Conservation (phyloP, 2,113 vertebrate species). For the Ophthalmotilapia sp. region DNA sequence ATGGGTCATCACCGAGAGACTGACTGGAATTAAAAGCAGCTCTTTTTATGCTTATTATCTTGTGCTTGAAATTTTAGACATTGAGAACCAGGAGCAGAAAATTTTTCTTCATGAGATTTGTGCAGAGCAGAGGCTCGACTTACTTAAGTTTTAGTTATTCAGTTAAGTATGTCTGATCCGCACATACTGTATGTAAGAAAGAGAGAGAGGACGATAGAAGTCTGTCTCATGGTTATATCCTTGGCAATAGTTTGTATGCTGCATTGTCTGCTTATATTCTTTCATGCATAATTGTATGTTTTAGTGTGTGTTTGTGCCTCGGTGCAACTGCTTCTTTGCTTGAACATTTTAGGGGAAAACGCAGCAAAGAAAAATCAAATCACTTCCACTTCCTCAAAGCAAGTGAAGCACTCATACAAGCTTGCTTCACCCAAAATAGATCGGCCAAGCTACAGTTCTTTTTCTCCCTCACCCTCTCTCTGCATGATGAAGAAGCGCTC, state of each 20-base stretch:
- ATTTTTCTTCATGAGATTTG: neutral
- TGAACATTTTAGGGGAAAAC: slow-evolving; percentile 10
- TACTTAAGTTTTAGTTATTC: neutral
- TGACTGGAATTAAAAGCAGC: neutral
- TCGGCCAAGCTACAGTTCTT: slow-evolving; percentile 11
- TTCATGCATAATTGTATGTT: neutral
- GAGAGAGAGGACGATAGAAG: neutral
- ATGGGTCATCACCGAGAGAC: rapidly evolving
- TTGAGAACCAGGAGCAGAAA: neutral
- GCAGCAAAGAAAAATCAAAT: slow-evolving; percentile 40
- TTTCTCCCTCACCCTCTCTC: neutral
- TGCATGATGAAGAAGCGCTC: slow-evolving; percentile 30
- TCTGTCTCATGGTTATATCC: slow-evolving; percentile 5
- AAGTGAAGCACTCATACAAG: slow-evolving; percentile 30
- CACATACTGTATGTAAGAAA: neutral
- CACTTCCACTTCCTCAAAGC: slow-evolving; percentile 24
- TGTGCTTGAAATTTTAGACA: neutral
- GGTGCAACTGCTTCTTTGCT: neutral
- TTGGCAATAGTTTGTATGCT: neutral
- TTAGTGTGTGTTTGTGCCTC: neutral
- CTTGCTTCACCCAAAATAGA: slow-evolving; percentile 55
- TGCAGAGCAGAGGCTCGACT: neutral
- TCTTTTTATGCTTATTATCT: neutral
- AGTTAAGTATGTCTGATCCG: neutral
- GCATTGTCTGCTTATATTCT: neutral